These are phyloP conservation scores for Orthosia gothica DNA, from an alignment of 2,888 invertebrate genomes.

Conservation along the genomic window DNA sequence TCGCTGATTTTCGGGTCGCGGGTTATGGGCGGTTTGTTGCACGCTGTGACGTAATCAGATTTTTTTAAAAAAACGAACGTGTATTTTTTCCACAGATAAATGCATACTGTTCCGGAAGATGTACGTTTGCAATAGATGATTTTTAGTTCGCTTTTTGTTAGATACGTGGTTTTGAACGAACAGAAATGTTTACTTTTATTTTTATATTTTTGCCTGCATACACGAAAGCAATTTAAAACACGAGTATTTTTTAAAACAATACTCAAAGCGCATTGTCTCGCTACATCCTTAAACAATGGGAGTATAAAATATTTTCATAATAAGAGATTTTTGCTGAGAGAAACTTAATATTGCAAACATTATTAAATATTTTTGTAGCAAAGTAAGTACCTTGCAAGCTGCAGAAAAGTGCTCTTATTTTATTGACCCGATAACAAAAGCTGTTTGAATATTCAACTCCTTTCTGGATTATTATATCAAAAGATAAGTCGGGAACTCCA, in stretches of 20 bases:
- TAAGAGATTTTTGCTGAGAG: conserved; percentile 41
- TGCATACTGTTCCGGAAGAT: conserved; percentile 54
- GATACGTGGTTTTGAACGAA: conserved; percentile 29
- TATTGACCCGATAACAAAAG: conserved; percentile 32
- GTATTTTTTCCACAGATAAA: conserved; percentile 46
- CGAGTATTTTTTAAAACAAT: conserved; percentile 52
- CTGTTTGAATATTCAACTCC: conserved; percentile 29
- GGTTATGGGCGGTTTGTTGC: conserved; percentile 61
- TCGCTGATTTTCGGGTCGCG: conserved; percentile 64
- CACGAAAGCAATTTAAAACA: conserved; percentile 42
- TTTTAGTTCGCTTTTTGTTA: conserved; percentile 34
- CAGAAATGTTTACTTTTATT: conserved; percentile 8
- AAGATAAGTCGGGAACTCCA: neutral
- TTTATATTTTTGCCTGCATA: conserved; percentile 24
- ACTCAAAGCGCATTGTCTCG: conserved; percentile 53
- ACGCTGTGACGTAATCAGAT: conserved; percentile 63
- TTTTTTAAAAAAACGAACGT: conserved; percentile 39
- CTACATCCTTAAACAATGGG: conserved; percentile 52
- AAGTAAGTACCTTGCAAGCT: conserved; percentile 40
- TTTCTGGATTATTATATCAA: conserved; percentile 12
- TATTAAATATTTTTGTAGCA: conserved; percentile 51
- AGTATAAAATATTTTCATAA: conserved; percentile 51
- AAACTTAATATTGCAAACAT: conserved; percentile 45
- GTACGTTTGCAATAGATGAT: conserved; percentile 51
- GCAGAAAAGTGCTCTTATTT: conserved; percentile 30